A percentile compares a stretch with the other conserved stretches of the same genome.
Evolutionary conservation across 37 sponge, comb jelly and placozoan species (phyloP).

Genomic region (Theonella swinhoei): DNA sequence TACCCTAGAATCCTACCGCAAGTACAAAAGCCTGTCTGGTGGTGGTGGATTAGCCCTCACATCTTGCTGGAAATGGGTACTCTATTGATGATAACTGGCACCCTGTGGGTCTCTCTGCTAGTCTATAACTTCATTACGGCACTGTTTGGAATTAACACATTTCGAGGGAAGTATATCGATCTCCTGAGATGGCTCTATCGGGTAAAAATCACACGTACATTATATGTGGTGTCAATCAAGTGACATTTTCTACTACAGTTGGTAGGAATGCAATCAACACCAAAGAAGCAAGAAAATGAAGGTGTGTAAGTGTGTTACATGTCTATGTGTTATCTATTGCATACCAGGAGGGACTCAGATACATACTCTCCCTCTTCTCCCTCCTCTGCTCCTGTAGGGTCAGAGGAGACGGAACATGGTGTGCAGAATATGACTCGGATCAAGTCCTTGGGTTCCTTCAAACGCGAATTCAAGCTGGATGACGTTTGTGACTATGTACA

Average conservation of each 20-base stretch:
- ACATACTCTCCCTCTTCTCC: neutral
- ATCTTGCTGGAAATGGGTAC: too few relatives aligned
- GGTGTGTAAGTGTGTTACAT: neutral
- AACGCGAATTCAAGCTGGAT: conserved; percentile 56
- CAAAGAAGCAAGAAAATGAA: neutral
- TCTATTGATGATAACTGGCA: conserved; percentile 6
- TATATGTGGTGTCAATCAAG: neutral
- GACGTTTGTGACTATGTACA: conserved; percentile 64
- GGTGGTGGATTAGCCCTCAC: too few relatives aligned
- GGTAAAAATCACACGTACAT: conserved; percentile 4
- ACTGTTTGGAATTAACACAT: conserved; percentile 31
- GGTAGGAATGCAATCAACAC: neutral
- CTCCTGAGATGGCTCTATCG: conserved; percentile 37
- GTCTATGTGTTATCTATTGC: neutral
- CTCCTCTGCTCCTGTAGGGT: neutral
- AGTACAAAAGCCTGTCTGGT: too few relatives aligned
- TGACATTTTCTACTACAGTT: neutral
- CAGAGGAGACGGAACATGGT: neutral
- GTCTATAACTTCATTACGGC: conserved; percentile 71
- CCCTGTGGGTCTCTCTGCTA: conserved; percentile 39
- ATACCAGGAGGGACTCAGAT: neutral
- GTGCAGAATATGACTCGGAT: neutral
- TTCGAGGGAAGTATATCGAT: conserved; percentile 52
- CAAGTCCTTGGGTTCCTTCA: conserved; percentile 36
- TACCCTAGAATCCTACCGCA: too few relatives aligned